Percentiles rank a stretch among this genome's conserved stretches.
Evolutionary conservation across 2,113 vertebrate genomes (phyloP).

Genomic region (Pimephales promelas): DNA sequence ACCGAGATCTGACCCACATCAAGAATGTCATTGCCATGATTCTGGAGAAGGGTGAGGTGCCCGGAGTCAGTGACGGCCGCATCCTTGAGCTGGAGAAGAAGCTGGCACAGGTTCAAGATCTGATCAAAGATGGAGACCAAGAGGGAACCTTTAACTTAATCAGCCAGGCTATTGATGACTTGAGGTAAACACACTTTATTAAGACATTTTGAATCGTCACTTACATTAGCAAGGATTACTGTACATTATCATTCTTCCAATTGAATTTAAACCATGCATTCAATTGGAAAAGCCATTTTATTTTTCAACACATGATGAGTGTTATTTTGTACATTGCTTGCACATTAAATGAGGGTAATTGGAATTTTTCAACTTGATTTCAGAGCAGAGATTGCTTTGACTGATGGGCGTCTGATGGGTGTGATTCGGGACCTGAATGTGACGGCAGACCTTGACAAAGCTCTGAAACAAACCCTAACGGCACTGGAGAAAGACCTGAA

Average conservation of each 20-base stretch:
- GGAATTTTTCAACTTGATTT: not conserved
- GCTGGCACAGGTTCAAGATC: conserved; percentile 66
- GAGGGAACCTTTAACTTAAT: conserved; percentile 67
- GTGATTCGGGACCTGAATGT: conserved; percentile 65
- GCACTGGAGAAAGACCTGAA: conserved; percentile 64
- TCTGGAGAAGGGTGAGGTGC: conserved; percentile 58
- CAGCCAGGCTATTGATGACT: conserved; percentile 72
- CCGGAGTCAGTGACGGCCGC: conserved; percentile 61
- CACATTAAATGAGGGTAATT: not conserved
- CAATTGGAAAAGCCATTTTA: not conserved
- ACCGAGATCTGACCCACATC: conserved; percentile 66
- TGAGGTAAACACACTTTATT: conserved; percentile 66
- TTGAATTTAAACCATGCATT: not conserved
- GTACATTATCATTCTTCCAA: not conserved
- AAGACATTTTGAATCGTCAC: not conserved
- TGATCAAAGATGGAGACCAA: conserved; percentile 63
- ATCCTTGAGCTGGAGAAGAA: conserved; percentile 76
- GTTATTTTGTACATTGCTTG: not conserved
- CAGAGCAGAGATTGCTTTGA: conserved; percentile 72
- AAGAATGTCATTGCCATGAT: conserved; percentile 63
- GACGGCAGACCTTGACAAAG: conserved; percentile 48
- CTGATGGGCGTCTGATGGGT: conserved; percentile 67
- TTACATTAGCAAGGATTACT: not conserved
- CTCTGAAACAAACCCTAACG: conserved; percentile 59
- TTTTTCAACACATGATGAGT: not conserved